Conservation (phyloP, 2,888 invertebrate genomes). For the Aphidius colemani region DNA sequence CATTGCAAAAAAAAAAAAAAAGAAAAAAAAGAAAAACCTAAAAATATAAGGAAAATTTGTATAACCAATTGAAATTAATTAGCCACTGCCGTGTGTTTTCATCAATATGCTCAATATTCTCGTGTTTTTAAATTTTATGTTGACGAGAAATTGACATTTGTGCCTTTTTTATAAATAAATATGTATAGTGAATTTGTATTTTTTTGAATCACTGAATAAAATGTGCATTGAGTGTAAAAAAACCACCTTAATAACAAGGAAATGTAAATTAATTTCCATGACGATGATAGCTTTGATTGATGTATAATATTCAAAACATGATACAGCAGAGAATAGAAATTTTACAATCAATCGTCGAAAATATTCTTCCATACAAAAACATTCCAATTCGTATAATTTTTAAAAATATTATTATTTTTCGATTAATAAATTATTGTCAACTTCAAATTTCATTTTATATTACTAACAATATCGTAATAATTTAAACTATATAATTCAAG, state of each 20-base stretch:
- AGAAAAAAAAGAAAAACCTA: background rate
- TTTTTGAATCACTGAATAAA: constrained; percentile 43
- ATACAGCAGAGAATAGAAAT: constrained; percentile 44
- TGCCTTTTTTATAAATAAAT: constrained; percentile 43
- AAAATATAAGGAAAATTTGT: no score
- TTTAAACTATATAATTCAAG: constrained; percentile 27
- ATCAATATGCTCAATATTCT: no score
- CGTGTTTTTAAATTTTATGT: no score
- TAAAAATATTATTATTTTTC: constrained; percentile 22
- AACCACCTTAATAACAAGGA: no score
- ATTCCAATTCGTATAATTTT: constrained; percentile 48
- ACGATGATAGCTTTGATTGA: no score
- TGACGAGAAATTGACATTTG: constrained; percentile 38
- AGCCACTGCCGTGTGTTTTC: no score
- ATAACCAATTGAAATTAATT: no score
- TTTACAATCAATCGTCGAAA: constrained; percentile 30
- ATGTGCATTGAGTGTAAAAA: constrained; percentile 27
- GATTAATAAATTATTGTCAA: background rate
- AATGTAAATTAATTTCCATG: no score
- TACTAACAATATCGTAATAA: constrained; percentile 32
- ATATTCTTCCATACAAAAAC: constrained; percentile 52
- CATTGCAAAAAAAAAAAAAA: background rate
- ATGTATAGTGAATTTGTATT: constrained; percentile 14
- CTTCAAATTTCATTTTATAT: constrained; percentile 3
- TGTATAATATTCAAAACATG: constrained; percentile 21